Evolutionary conservation across 2,797 vertebrate genomes (phyloP).

Genomic region (Uromys caudimaculatus): DNA sequence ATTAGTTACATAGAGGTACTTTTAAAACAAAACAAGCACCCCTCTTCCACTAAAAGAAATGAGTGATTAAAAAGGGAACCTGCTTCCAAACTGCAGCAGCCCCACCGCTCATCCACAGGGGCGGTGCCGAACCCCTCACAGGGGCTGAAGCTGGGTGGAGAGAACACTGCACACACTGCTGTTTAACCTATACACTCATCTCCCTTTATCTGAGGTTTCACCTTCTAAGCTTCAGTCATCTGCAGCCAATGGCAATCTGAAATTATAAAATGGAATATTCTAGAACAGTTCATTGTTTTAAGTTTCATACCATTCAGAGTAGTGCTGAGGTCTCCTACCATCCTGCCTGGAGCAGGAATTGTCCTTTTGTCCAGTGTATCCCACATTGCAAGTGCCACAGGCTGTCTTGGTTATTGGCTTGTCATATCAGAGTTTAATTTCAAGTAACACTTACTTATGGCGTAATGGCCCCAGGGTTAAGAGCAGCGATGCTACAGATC

Average conservation of each 20-base stretch:
- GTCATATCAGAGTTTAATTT: background rate
- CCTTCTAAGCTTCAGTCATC: background rate
- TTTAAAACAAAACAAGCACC: background rate
- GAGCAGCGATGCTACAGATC: no score
- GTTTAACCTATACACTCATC: background rate
- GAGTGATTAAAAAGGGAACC: background rate
- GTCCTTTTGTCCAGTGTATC: background rate
- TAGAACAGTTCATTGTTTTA: background rate
- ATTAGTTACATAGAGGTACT: background rate
- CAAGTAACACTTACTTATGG: background rate
- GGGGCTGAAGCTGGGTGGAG: background rate
- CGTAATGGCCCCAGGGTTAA: background rate
- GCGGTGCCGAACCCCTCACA: background rate
- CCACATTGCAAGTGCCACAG: no score
- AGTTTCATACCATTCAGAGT: background rate
- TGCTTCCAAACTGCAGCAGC: background rate
- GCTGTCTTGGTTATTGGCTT: background rate
- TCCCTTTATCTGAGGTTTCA: background rate
- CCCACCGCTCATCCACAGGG: background rate
- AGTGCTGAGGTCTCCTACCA: background rate
- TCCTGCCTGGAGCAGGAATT: background rate
- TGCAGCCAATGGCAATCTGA: background rate
- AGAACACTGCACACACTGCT: no score
- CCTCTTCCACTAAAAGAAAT: background rate
- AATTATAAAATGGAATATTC: background rate